These are phyloP conservation scores for Paracanthobrama guichenoti DNA, from an alignment of 2,113 vertebrate genomes.

Conservation along the genomic window DNA sequence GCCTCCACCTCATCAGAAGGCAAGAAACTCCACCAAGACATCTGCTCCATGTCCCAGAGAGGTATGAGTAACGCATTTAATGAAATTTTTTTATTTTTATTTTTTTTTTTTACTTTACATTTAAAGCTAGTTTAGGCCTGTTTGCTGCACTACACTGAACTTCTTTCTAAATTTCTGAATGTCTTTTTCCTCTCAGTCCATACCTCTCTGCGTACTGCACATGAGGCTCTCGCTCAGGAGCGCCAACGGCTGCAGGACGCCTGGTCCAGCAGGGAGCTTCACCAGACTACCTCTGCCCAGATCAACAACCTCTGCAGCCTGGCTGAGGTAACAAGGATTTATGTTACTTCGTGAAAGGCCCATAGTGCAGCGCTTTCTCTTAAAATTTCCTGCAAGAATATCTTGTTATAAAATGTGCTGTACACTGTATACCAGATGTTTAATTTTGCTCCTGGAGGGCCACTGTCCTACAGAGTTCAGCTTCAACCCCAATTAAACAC, in stretches of 20 bases:
- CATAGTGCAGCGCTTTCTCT: not conserved
- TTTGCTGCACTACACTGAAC: not conserved
- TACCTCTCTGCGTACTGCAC: slow-evolving; percentile 70
- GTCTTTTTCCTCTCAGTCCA: slow-evolving; percentile 65
- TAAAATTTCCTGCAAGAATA: not conserved
- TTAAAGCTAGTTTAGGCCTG: not conserved
- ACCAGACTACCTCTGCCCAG: slow-evolving; percentile 56
- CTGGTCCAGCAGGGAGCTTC: slow-evolving; percentile 66
- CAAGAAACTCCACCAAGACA: slow-evolving; percentile 77
- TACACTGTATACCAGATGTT: not conserved
- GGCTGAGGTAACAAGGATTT: slow-evolving; percentile 63
- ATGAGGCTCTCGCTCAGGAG: slow-evolving; percentile 74
- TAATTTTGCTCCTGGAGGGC: too few species aligned
- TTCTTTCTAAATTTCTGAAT: too few species aligned
- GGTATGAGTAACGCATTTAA: slow-evolving; percentile 63
- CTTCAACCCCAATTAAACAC: too few species aligned
- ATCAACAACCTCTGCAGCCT: slow-evolving; percentile 59
- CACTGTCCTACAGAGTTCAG: too few species aligned
- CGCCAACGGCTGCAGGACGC: slow-evolving; percentile 72
- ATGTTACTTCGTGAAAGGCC: not conserved
- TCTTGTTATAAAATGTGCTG: not conserved
- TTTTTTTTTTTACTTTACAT: too few species aligned
- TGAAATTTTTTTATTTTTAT: too few species aligned
- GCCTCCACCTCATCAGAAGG: slow-evolving; percentile 71
- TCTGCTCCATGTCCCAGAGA: slow-evolving; percentile 80